Evolutionary conservation across 2,113 vertebrate species (phyloP).

Genomic region (Megaceryle maxima): DNA sequence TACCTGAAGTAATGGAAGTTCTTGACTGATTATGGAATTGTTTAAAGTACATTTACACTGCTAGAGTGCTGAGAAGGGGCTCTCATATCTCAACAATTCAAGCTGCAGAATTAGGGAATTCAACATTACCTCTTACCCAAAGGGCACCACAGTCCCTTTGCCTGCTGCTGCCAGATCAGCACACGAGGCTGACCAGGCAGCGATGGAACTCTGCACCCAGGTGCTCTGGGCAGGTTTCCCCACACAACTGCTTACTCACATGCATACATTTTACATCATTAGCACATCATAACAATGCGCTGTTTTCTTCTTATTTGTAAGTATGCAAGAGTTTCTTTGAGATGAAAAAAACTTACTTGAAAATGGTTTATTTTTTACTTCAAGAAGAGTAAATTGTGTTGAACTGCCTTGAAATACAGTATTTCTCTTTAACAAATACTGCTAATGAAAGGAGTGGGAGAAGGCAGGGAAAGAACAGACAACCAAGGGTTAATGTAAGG

Average conservation of each 20-base stretch:
- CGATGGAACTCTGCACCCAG: accelerated
- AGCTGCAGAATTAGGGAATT: not conserved
- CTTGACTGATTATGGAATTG: not conserved
- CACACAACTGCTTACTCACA: not conserved
- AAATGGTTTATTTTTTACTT: not conserved
- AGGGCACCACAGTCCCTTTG: not conserved
- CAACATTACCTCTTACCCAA: not conserved
- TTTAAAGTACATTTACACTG: not conserved
- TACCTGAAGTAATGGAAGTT: not conserved
- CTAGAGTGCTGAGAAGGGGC: not conserved
- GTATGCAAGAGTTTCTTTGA: not conserved
- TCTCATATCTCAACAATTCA: not conserved
- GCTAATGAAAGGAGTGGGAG: not conserved
- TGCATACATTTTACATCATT: not conserved
- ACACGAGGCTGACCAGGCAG: not conserved
- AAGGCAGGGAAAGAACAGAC: not conserved
- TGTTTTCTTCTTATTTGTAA: not conserved
- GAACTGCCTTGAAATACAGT: not conserved
- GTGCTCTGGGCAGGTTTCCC: not conserved
- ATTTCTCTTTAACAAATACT: not conserved
- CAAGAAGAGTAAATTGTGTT: not conserved
- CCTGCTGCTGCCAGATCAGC: not conserved
- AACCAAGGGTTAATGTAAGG: not conserved
- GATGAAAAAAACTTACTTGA: not conserved
- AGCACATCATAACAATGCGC: not conserved